Evolutionary conservation across 1,140 invertebrate species (phyloP).

Genomic region (Drosophila sp.): DNA sequence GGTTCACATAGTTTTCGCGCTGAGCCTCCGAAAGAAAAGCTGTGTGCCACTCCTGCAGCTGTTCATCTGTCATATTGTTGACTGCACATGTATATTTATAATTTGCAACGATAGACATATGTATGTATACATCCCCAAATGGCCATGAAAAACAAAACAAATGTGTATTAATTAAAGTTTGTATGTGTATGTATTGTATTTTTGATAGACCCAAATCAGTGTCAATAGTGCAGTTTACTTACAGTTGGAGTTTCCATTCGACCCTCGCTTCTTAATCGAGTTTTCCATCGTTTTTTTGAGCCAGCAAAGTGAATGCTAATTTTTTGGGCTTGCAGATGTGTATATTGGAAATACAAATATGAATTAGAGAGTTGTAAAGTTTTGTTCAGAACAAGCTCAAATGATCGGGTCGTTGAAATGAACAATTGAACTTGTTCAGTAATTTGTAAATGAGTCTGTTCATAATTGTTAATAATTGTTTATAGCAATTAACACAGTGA

Average conservation of each 20-base stretch:
- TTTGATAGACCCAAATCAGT: background rate
- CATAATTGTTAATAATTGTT: no score
- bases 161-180: constrained; percentile 2
- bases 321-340: constrained; percentile 1
- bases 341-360: background rate
- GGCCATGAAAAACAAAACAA: constrained; percentile 10
- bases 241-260: constrained; percentile 18
- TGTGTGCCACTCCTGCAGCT: constrained; percentile 41
- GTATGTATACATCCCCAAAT: background rate
- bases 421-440: background rate
- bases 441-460: no score
- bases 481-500: no score
- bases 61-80: constrained; percentile 50
- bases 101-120: background rate
- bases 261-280: constrained; percentile 12
- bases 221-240: background rate
- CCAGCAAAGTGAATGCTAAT: constrained; percentile 17
- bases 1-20: constrained; percentile 52
- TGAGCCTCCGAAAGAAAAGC: constrained; percentile 37
- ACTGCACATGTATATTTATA: constrained; percentile 12
- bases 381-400: background rate
- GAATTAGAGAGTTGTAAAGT: no score
- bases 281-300: constrained; percentile 3
- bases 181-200: no score
- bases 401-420: constrained; percentile 1